Percentiles rank a stretch among this genome's conserved stretches.
These are phyloP conservation scores for Chouioia cunea DNA, from an alignment of 2,888 invertebrate species.

Conservation along the genomic window DNA sequence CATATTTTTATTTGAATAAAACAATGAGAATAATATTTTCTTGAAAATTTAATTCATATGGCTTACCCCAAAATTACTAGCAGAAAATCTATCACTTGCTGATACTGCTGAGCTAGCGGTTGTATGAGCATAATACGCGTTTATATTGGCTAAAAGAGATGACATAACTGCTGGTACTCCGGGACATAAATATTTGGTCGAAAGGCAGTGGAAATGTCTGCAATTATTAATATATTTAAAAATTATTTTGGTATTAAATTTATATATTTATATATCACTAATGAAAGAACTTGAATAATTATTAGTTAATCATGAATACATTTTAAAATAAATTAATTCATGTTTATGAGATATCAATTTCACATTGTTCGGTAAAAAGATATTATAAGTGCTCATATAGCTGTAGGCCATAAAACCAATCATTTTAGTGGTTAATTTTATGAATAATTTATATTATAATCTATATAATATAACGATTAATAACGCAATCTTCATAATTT, in stretches of 20 bases:
- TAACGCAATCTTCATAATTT: too few species aligned
- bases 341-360: too few species aligned
- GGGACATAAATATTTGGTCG: conserved; percentile 98
- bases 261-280: not conserved
- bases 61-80: conserved; percentile 98
- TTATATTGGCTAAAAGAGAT: conserved; percentile 97
- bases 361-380: too few species aligned
- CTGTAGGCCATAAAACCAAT: too few species aligned
- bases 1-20: too few species aligned
- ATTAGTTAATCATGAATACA: too few species aligned
- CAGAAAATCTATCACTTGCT: conserved; percentile 98
- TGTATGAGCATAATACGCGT: conserved; percentile 99
- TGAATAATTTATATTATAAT: too few species aligned
- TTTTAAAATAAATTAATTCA: not conserved
- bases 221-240: conserved; percentile 55
- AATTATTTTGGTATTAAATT: not conserved
- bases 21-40: too few species aligned
- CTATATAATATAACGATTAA: too few species aligned
- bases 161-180: conserved; percentile 99
- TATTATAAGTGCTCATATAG: too few species aligned
- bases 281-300: too few species aligned
- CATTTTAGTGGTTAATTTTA: too few species aligned
- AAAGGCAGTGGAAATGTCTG: conserved; percentile 99
- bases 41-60: not conserved
- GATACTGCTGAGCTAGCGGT: conserved; percentile 98